Evolutionary conservation across 2,888 invertebrate species (phyloP).

Genomic region (Pristionchus japonicus): DNA sequence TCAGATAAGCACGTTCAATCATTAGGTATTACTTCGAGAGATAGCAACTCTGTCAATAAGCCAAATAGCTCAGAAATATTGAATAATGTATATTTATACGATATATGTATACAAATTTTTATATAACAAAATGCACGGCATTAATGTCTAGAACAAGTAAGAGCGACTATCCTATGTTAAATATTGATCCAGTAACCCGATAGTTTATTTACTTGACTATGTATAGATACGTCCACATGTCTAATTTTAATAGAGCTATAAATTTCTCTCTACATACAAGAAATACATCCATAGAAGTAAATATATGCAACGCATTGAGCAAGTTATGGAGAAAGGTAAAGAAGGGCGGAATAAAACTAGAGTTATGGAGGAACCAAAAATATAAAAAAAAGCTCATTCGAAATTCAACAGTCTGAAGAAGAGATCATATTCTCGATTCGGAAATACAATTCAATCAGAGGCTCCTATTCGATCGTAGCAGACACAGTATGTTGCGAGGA

Average conservation of each 20-base stretch:
- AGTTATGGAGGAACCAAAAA: not conserved
- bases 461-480: conserved; percentile 66
- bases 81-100: not conserved
- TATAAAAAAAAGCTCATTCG: not conserved
- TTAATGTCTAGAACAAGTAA: too few relatives aligned
- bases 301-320: not conserved
- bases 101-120: not conserved
- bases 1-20: too few relatives aligned
- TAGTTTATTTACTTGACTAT: not conserved
- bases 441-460: not conserved
- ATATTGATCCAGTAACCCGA: not conserved
- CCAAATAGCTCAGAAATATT: not conserved
- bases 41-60: not conserved
- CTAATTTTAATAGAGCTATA: not conserved
- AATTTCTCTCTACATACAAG: not conserved
- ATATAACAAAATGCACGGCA: not conserved
- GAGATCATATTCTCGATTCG: not conserved
- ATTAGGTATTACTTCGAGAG: not conserved
- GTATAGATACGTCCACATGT: not conserved
- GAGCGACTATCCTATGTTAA: too few relatives aligned
- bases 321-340: not conserved
- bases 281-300: not conserved
- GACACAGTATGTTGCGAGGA: conserved; percentile 74
- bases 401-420: not conserved
- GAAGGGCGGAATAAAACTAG: not conserved